Evolutionary conservation across 2,113 vertebrate genomes (phyloP).

Genomic region (Vulpes vulpes): DNA sequence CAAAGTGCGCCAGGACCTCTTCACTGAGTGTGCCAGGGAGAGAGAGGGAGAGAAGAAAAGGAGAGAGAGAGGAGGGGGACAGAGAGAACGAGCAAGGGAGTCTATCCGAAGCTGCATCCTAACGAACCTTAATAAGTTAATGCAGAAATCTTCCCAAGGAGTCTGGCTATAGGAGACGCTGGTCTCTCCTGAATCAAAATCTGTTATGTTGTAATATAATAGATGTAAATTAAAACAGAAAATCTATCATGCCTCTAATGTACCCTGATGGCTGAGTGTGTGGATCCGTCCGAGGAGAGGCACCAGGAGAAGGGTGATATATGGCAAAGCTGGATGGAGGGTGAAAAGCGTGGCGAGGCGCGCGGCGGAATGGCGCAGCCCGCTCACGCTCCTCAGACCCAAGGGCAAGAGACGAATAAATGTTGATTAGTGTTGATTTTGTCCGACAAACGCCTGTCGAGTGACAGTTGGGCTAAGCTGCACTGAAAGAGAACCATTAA

Average conservation of each 20-base stretch:
- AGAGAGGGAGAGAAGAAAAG: background rate
- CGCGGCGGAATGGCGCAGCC: constrained; percentile 88
- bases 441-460: constrained; percentile 96
- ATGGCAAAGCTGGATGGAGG: constrained; percentile 96
- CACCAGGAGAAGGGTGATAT: constrained; percentile 93
- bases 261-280: constrained; percentile 92
- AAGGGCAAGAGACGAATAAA: constrained; percentile 99
- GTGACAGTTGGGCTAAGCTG: constrained; percentile 99
- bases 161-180: constrained; percentile 82
- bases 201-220: constrained; percentile 93
- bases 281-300: constrained; percentile 89
- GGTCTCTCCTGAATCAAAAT: constrained; percentile 88
- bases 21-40: background rate
- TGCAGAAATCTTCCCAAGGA: constrained; percentile 84
- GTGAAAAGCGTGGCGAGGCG: constrained; percentile 96
- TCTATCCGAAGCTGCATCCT: constrained; percentile 58
- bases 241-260: constrained; percentile 98
- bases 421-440: constrained; percentile 99
- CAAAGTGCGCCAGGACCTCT: background rate
- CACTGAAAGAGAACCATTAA: constrained; percentile 98
- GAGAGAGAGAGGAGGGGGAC: background rate
- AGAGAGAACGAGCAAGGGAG: background rate
- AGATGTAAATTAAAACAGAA: constrained; percentile 99
- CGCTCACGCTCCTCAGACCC: constrained; percentile 93
- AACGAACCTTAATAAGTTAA: constrained; percentile 80